Base-by-base conservation (phyloP, 2,113 vertebrate species). In the Sorex araneus region DNA sequence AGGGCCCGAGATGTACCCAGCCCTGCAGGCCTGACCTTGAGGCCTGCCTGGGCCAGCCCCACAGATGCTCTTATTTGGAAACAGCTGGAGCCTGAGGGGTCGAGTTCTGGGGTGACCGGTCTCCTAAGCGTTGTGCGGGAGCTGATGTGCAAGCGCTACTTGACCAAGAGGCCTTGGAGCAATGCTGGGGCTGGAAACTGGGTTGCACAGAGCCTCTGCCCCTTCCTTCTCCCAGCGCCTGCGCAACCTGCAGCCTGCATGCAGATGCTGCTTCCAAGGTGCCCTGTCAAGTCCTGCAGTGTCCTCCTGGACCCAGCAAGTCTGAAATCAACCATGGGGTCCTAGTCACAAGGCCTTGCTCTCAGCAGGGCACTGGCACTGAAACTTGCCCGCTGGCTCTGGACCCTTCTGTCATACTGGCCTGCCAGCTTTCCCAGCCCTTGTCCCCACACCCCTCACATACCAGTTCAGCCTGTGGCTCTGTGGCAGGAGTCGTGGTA, bases 121-220 rank as follows among this genome's bases (percentile, higher is more conserved):
- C 40, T 43, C 8, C 57, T 47, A 36, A 28, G 4, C 40, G 7
- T 7, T 40, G 40, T 40, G 40, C 40, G 7, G 25, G n/a, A 45
- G 36, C n/a, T 70, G 21, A 30, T 78, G 64, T 57, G 84, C 70
- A 96, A 91, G 32, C 30, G 21, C 30, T 34, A 57, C 87, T 95
- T 95, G 80, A 83, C 43, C 71, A 95, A 95, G 80, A 95, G 79
- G 30, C 13, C 60, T 23, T 86, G 81, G 63, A 57, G 79, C 73
- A 92, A 95, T 8, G 57, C 23, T 73, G 76, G 91, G 27, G 12
- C 74, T 75, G 23, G 90, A 94, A 90, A 94, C 15, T 27, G 45
- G 28, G 54, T 93, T 93, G 89, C 81, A 70, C 13, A 88, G 69
- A 69, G 47, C 34, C 32, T 69, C 74, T 84, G 93, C 77, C 87